phyloP scores from a whole-genome alignment of 2,797 vertebrate species.

The Tadarida brasiliensis region DNA sequence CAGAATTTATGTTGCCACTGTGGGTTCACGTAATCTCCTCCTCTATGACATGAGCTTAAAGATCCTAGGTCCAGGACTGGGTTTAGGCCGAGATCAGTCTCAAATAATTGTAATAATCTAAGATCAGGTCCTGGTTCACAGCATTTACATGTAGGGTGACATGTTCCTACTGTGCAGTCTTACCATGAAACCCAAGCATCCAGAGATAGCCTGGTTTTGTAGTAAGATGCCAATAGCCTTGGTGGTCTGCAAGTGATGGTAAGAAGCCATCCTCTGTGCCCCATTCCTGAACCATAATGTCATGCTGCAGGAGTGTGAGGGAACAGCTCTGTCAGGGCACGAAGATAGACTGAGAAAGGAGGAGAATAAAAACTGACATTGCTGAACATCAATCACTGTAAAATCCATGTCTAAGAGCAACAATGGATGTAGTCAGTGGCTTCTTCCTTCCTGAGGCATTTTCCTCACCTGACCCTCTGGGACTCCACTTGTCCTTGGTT shows the following conservation, averaged over 20 bases:
- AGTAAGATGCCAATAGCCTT: background rate
- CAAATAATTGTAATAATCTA: background rate
- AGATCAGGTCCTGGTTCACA: background rate
- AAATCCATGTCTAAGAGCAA: background rate
- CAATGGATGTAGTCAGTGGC: too few species aligned
- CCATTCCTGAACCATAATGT: background rate
- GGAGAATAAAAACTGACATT: background rate
- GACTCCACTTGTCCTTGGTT: background rate
- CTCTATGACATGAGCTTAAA: background rate
- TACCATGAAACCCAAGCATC: too few species aligned
- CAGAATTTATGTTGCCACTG: background rate
- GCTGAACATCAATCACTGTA: background rate
- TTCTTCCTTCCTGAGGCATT: background rate
- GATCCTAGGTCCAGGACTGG: background rate
- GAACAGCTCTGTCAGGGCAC: background rate
- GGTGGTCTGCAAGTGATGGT: background rate
- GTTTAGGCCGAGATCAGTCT: background rate
- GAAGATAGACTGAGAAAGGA: background rate
- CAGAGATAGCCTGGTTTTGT: background rate
- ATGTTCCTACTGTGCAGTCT: background rate
- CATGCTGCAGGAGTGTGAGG: background rate
- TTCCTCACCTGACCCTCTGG: background rate
- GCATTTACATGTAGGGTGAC: background rate
- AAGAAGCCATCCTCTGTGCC: background rate
- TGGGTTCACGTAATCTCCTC: background rate